Base-by-base conservation (phyloP, 2,797 vertebrate genomes). In the Scolopax rusticola region DNA sequence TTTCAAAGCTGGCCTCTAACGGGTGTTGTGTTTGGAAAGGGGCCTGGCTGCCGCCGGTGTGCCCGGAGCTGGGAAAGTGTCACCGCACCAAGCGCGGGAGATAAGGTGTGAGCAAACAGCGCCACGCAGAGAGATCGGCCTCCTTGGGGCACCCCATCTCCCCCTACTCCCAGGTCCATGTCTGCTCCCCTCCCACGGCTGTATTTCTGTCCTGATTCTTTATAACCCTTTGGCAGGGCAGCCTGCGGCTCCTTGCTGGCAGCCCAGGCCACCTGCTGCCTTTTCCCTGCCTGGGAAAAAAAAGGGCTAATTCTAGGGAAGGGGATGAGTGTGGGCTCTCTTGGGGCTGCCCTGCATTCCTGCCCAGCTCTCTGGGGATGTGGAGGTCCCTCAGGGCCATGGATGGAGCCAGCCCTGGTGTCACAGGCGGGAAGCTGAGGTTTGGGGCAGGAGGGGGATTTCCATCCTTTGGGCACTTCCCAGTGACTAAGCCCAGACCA, bases 21-120 rank as follows among this genome's bases (percentile, higher is more conserved):
- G 3, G 14, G 76, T 95, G 84, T 84, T 92, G 57, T 87, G 67
- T 81, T 95, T 96, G 88, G 84, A 88, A 90, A 65, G 81, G 90
- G 79, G 87, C 93, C 70, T 1, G 0, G 73, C 85, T 89, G 87
- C 86, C 48, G 25, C 90, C 6, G 3, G 56, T 65, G 63, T 1
- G 4, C 87, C 71, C 3, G 1, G 79, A 63, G 91, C 78, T 1
- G 56, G 65, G 70, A 47, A 47, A 75, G 60, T 10, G 12, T 84
- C 20, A 3, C 84, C 6, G 17, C 3, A n/a, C 47, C 2, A 6
- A 93, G 90, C 8, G 4, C 7, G 9, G 75, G 84, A 94, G 96
- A 94, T 93, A 96, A 97, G 91, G 84, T 60, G 56, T 4, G 2
- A 89, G 91, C 77, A 91, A 91, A 73, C 61, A 81, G 20, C 1